Conservation (phyloP, 2,797 vertebrate genomes). For the Zenarchopterus dispar region DNA sequence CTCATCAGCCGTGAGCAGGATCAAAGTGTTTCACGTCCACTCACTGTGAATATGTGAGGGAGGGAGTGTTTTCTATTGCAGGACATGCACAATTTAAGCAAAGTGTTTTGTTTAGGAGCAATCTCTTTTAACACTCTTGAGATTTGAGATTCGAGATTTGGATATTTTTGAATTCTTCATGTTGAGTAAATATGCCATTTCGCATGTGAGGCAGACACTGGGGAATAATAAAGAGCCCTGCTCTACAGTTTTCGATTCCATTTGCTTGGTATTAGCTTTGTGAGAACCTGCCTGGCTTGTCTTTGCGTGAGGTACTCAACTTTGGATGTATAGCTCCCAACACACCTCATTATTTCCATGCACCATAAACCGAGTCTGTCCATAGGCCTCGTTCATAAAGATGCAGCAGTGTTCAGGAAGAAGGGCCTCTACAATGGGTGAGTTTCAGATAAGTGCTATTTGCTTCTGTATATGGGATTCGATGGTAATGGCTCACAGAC, state of each 20-base stretch:
- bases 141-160: constrained; percentile 6
- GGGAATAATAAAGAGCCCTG: constrained; percentile 1
- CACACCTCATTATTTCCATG: constrained; percentile 66
- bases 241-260: not conserved
- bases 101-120: constrained; percentile 52
- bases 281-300: constrained; percentile 24
- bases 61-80: constrained; percentile 21
- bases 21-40: constrained; percentile 17
- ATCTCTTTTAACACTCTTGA: constrained; percentile 21
- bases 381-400: constrained; percentile 38
- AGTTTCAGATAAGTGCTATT: constrained; percentile 29
- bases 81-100: constrained; percentile 42
- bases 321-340: constrained; percentile 47
- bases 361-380: constrained; percentile 51
- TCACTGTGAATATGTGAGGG: constrained; percentile 21
- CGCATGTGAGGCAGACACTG: constrained; percentile 28
- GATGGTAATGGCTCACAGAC: constrained; percentile 5
- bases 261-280: constrained; percentile 19
- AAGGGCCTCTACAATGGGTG: constrained; percentile 30
- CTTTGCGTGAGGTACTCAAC: constrained; percentile 30
- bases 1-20: constrained; percentile 30
- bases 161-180: constrained; percentile 7
- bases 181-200: constrained; percentile 30
- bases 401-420: constrained; percentile 32
- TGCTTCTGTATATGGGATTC: constrained; percentile 22